Percentiles rank a stretch among this genome's conserved stretches.
These are phyloP conservation scores for Epinotia bilunana DNA, from an alignment of 2,888 invertebrate genomes.

Conservation along the genomic window DNA sequence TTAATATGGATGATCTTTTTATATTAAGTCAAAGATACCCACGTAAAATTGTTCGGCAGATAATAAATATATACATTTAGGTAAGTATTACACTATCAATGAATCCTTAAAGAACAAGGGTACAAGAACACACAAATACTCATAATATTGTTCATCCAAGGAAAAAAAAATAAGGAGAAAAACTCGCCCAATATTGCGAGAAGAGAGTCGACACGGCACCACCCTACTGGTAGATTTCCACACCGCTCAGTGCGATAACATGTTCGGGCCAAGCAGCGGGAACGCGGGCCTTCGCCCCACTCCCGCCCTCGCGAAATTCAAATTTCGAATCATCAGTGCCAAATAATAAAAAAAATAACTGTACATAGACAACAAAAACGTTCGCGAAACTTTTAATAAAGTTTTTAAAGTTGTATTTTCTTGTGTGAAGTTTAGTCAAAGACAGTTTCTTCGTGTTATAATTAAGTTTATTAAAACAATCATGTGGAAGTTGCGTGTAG, in stretches of 20 bases:
- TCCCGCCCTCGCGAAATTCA: constrained; percentile 76
- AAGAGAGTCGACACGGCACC: constrained; percentile 63
- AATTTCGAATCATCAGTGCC: constrained; percentile 60
- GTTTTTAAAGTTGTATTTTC: constrained; percentile 32
- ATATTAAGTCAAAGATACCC: neutral
- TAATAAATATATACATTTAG: neutral
- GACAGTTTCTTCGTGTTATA: constrained; percentile 31
- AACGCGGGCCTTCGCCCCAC: constrained; percentile 61
- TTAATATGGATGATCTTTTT: neutral
- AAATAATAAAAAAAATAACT: constrained; percentile 52
- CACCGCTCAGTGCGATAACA: constrained; percentile 78
- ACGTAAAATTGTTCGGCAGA: neutral
- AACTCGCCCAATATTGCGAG: constrained; percentile 53
- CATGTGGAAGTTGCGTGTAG: constrained; percentile 39
- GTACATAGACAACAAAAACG: constrained; percentile 25
- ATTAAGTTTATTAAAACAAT: constrained; percentile 35
- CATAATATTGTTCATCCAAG: neutral
- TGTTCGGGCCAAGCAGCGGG: constrained; percentile 69
- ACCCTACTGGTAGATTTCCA: constrained; percentile 73
- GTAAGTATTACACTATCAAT: neutral
- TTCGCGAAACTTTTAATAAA: constrained; percentile 21
- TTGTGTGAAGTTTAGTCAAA: constrained; percentile 29
- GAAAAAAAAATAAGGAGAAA: neutral
- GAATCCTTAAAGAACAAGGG: too few relatives aligned
- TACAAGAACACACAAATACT: neutral